These are phyloP conservation scores for Oscheius myriophilus DNA, from an alignment of 2,888 invertebrate genomes.

Conservation along the genomic window DNA sequence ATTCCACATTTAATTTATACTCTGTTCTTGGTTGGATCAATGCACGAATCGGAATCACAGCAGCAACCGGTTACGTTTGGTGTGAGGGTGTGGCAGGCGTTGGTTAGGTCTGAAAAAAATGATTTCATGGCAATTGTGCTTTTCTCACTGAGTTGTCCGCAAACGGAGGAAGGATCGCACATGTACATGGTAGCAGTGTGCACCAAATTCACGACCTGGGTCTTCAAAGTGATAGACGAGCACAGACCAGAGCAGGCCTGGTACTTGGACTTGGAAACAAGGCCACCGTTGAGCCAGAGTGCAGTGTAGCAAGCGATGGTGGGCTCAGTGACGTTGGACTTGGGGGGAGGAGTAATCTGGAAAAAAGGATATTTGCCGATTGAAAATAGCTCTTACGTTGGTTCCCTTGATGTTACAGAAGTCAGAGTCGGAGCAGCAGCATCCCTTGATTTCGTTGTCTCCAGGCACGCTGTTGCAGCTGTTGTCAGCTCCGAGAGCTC, in stretches of 20 bases:
- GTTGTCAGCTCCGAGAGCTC: conserved; percentile 41
- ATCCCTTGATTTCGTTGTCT: conserved; percentile 39
- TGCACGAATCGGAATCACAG: conserved; percentile 43
- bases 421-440: conserved; percentile 50
- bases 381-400: conserved; percentile 1
- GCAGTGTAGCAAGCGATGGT: conserved; percentile 48
- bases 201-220: neutral
- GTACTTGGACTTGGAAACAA: conserved; percentile 27
- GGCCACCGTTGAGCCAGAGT: conserved; percentile 39
- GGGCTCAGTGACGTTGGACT: conserved; percentile 31
- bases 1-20: neutral
- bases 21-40: conserved; percentile 34
- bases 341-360: conserved; percentile 4
- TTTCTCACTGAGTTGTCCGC: conserved; percentile 31
- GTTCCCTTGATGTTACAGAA: conserved; percentile 43
- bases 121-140: neutral
- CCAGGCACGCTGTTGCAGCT: conserved; percentile 35
- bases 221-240: neutral
- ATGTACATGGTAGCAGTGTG: conserved; percentile 41
- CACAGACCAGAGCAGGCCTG: neutral
- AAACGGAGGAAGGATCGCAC: conserved; percentile 48
- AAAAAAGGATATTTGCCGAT: neutral
- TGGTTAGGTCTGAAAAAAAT: conserved; percentile 27
- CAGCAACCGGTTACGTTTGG: conserved; percentile 46
- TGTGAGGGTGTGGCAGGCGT: conserved; percentile 35